A percentile compares a stretch with the other conserved stretches of the same genome.
phyloP scores from a whole-genome alignment of 1,140 invertebrate genomes.

The Aphelinus atriplicis region DNA sequence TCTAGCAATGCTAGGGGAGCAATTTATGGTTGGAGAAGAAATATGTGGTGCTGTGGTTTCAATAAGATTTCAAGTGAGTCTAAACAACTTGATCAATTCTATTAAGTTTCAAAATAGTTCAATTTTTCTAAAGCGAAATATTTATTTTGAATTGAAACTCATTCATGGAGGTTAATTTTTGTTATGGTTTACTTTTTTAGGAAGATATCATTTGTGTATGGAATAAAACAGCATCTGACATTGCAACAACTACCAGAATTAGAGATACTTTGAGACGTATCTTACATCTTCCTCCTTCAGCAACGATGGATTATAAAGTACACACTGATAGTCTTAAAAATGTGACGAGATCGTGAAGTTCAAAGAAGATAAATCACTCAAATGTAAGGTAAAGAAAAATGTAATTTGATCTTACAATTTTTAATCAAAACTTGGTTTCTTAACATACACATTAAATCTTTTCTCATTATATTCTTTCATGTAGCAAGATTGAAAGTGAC shows the following conservation, averaged over 20 bases:
- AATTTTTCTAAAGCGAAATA: neutral
- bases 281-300: constrained; percentile 91
- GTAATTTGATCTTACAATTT: neutral
- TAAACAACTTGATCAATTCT: neutral
- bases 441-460: neutral
- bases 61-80: constrained; percentile 84
- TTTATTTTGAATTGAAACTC: neutral
- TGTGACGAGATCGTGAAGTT: constrained; percentile 51
- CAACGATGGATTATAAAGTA: constrained; percentile 96
- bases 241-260: constrained; percentile 86
- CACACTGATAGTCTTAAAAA: constrained; percentile 86
- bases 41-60: constrained; percentile 98
- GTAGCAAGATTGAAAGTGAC: constrained; percentile 19
- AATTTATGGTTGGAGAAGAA: constrained; percentile 99
- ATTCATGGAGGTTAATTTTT: neutral
- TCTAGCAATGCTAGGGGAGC: constrained; percentile 97
- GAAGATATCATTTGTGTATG: constrained; percentile 98
- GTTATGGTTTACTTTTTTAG: constrained; percentile 62
- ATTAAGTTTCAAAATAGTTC: too few relatives aligned
- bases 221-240: constrained; percentile 94
- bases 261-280: constrained; percentile 94
- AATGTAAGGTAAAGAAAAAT: constrained; percentile 17
- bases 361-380: constrained; percentile 31
- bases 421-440: neutral
- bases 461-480: constrained; percentile 10